These are phyloP conservation scores for Heliconius hewitsoni DNA, from an alignment of 1,140 invertebrate species.

Conservation along the genomic window DNA sequence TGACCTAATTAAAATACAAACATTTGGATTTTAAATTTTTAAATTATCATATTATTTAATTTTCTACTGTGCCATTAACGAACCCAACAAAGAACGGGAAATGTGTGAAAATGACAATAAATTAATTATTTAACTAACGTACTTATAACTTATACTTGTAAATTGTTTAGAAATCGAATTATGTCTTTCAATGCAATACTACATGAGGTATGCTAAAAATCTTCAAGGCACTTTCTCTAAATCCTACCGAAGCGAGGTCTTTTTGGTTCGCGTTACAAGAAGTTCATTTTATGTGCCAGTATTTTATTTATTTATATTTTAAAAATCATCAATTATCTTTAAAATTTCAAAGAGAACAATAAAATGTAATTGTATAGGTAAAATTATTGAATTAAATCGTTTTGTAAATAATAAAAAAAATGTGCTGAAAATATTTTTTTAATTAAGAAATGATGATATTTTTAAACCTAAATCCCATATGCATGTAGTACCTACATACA, in stretches of 20 bases:
- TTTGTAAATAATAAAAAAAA: too few species aligned
- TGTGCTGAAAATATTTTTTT: too few species aligned
- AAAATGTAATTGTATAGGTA: too few species aligned
- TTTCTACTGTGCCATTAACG: background rate
- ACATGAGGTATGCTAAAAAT: background rate
- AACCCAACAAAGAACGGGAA: background rate
- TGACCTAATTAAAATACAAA: background rate
- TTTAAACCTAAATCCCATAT: background rate
- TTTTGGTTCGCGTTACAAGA: background rate
- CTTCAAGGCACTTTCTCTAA: background rate
- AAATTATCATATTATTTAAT: background rate
- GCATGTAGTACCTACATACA: background rate
- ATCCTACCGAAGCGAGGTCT: conserved; percentile 5
- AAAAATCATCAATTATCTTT: too few species aligned
- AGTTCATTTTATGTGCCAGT: background rate
- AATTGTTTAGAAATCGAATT: conserved; percentile 9
- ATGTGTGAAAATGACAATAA: background rate
- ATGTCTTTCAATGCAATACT: background rate
- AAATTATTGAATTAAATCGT: too few species aligned
- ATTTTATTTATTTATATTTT: background rate
- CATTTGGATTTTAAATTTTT: background rate
- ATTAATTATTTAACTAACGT: background rate
- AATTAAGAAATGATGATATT: background rate
- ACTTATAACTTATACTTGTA: background rate
- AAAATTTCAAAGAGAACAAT: too few species aligned